Evolutionary conservation across 2,113 vertebrate genomes (phyloP).

Genomic region (Sisor rabdophorus): DNA sequence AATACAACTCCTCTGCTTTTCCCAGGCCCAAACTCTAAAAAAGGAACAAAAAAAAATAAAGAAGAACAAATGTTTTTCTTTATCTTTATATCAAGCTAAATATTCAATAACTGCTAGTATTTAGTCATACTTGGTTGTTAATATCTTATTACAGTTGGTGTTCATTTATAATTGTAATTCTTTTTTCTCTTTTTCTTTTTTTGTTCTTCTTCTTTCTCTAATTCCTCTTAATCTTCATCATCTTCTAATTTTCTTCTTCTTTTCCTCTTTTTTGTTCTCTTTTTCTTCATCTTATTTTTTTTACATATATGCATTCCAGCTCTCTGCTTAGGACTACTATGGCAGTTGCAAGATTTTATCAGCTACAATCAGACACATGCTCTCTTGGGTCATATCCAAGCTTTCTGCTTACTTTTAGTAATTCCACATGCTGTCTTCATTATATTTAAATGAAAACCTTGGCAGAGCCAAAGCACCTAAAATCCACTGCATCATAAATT

Average conservation of each 20-base stretch:
- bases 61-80: constrained; percentile 43
- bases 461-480: background rate
- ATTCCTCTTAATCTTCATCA: no score
- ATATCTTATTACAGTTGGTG: background rate
- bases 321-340: background rate
- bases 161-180: background rate
- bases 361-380: constrained; percentile 5
- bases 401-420: constrained; percentile 10
- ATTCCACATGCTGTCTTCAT: constrained; percentile 8
- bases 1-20: constrained; percentile 3
- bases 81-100: constrained; percentile 27
- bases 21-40: constrained; percentile 23
- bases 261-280: background rate
- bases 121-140: constrained; percentile 15
- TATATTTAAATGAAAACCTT: background rate
- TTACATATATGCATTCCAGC: background rate
- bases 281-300: background rate
- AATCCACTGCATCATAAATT: background rate
- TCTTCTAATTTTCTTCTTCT: background rate
- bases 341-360: constrained; percentile 22
- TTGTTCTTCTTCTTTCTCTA: no score
- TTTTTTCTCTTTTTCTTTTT: no score
- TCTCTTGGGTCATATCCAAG: constrained; percentile 19
- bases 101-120: constrained; percentile 23
- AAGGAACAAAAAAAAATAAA: constrained; percentile 36